Conservation (phyloP, 35 echinoderm and acorn worm genomes). For the Lytechinus variegatus region DNA sequence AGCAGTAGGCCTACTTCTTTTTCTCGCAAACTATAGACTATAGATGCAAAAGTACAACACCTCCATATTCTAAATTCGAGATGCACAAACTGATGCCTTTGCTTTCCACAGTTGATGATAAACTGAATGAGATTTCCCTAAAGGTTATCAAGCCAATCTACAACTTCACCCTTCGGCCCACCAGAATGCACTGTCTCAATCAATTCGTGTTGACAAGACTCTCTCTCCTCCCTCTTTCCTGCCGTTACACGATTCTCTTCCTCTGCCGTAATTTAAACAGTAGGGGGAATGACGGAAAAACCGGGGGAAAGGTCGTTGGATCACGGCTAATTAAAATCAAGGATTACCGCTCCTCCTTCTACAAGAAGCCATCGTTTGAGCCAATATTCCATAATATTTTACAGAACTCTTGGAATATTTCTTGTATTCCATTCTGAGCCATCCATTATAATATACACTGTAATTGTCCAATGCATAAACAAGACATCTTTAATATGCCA, state of each 20-base stretch:
- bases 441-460: too few relatives aligned
- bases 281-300: not conserved
- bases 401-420: too few relatives aligned
- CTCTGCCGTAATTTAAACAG: not conserved
- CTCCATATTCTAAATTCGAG: not conserved
- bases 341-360: not conserved
- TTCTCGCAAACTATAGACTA: not conserved
- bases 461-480: too few relatives aligned
- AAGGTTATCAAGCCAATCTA: conserved; percentile 9
- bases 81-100: not conserved
- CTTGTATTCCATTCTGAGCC: too few relatives aligned
- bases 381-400: too few relatives aligned
- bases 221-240: conserved; percentile 16
- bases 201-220: not conserved
- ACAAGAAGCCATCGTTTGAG: too few relatives aligned
- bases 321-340: conserved; percentile 11
- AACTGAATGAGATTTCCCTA: not conserved
- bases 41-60: not conserved
- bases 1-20: not conserved
- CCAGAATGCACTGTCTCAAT: not conserved
- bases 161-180: not conserved
- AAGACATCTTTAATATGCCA: too few relatives aligned
- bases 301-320: not conserved
- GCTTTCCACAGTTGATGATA: not conserved
- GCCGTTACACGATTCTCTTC: conserved; percentile 3